Evolutionary conservation across 23 tunicate species (phyloP).

Genomic region (Aplidium turbinatum): DNA sequence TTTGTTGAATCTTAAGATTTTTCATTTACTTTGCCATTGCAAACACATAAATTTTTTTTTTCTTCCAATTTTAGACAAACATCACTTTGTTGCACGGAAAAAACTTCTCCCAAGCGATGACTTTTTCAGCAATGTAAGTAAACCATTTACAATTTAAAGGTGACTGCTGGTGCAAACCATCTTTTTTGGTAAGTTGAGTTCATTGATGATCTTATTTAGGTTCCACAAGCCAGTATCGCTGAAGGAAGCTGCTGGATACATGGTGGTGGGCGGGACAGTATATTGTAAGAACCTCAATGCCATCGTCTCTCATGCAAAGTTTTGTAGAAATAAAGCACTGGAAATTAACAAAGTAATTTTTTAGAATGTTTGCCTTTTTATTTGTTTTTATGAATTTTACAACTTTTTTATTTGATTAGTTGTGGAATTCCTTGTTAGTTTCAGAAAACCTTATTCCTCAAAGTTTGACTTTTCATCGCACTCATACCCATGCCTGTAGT

Average conservation of each 20-base stretch:
- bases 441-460: no score
- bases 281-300: slow-evolving; percentile 53
- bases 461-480: no score
- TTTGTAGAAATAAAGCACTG: slow-evolving; percentile 72
- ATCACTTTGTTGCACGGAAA: slow-evolving; percentile 61
- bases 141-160: neutral
- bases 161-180: neutral
- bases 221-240: slow-evolving; percentile 49
- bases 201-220: slow-evolving; percentile 52
- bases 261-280: slow-evolving; percentile 62
- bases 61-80: slow-evolving; percentile 75
- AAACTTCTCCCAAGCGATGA: slow-evolving; percentile 33
- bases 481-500: no score
- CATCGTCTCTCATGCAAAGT: slow-evolving; percentile 52
- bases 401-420: no score
- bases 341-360: no score
- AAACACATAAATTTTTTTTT: neutral
- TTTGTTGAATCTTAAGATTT: no score
- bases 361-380: neutral
- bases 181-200: no score
- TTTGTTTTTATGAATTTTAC: no score
- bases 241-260: slow-evolving; percentile 52
- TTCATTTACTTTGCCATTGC: no score
- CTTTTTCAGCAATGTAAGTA: slow-evolving; percentile 47
- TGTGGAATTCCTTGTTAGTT: no score